Conservation (phyloP, 2,797 vertebrate genomes). For the Acanthopagrus latus region DNA sequence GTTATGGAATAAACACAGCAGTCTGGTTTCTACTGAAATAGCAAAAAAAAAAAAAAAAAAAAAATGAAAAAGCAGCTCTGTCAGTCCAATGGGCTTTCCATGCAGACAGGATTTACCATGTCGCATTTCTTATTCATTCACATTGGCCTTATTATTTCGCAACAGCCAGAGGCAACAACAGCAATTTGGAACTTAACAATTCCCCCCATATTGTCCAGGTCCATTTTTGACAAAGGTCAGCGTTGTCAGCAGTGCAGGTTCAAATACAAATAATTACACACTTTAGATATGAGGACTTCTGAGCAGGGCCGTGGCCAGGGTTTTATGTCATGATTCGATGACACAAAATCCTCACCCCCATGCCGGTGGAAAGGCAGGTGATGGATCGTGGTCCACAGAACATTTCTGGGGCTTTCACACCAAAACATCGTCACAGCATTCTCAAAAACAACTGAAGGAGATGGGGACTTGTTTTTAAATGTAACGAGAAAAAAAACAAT, state of each 20-base stretch:
- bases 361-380: too few relatives aligned
- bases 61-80: neutral
- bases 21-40: neutral
- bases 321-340: neutral
- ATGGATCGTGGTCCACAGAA: too few relatives aligned
- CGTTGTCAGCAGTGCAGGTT: neutral
- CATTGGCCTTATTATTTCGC: conserved; percentile 9
- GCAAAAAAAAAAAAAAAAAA: conserved; percentile 2
- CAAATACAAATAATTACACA: neutral
- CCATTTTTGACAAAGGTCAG: neutral
- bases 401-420: too few relatives aligned
- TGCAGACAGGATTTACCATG: neutral
- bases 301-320: neutral
- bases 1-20: conserved; percentile 24
- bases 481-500: too few relatives aligned
- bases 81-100: neutral
- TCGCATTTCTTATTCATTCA: conserved; percentile 14
- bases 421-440: too few relatives aligned
- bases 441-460: too few relatives aligned
- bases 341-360: too few relatives aligned
- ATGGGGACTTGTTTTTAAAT: too few relatives aligned
- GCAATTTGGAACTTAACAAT: neutral
- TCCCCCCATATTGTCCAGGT: neutral
- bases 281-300: neutral
- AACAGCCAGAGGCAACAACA: conserved; percentile 9